A percentile compares a stretch with the other conserved stretches of the same genome.
These are phyloP conservation scores for Bombycilla garrulus DNA, from an alignment of 2,113 vertebrate species.

Conservation along the genomic window DNA sequence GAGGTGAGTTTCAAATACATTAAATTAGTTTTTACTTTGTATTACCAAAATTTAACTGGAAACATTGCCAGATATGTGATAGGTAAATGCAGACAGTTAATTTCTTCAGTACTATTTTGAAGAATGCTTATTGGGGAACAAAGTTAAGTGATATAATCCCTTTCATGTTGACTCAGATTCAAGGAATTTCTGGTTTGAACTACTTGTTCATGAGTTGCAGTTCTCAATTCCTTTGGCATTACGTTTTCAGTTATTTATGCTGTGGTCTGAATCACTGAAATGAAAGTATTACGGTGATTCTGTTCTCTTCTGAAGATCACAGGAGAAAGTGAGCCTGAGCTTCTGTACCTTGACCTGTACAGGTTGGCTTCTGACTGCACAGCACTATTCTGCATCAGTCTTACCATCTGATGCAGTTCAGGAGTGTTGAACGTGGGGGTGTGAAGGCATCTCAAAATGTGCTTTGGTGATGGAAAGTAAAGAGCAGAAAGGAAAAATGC, in stretches of 20 bases:
- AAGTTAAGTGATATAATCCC: not conserved
- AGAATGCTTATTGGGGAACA: not conserved
- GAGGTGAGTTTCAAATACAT: constrained; percentile 76
- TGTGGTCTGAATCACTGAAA: not conserved
- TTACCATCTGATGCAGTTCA: not conserved
- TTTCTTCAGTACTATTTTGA: not conserved
- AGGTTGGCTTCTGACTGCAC: not conserved
- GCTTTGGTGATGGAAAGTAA: not conserved
- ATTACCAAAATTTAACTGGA: not conserved
- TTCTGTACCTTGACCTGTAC: not conserved
- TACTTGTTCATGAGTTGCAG: not conserved
- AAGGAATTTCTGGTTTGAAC: not conserved
- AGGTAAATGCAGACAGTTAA: not conserved
- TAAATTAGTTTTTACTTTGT: not conserved
- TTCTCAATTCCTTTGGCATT: not conserved
- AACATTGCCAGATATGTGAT: not conserved
- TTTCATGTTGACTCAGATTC: not conserved
- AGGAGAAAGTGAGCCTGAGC: not conserved
- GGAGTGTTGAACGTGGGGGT: not conserved
- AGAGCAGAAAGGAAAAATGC: not conserved
- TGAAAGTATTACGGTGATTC: not conserved
- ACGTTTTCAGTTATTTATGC: not conserved
- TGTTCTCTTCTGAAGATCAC: not conserved
- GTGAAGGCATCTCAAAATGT: not conserved
- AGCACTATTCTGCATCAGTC: not conserved